Evolutionary conservation across 2,888 invertebrate species (phyloP).

Genomic region (Zonitis immaculata): DNA sequence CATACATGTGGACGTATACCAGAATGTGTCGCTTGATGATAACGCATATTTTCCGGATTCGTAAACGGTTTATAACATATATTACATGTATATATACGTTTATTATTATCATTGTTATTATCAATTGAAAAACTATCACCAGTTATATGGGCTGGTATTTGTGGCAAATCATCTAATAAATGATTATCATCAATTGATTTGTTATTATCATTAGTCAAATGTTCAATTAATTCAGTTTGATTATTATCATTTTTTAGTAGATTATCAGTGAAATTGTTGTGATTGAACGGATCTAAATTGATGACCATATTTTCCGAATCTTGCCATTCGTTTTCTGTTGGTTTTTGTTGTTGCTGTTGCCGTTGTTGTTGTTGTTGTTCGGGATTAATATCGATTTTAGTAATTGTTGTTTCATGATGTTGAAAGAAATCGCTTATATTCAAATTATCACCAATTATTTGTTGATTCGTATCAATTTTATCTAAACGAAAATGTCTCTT

Average conservation of each 20-base stretch:
- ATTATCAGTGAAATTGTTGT: conserved; percentile 36
- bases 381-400: neutral
- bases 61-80: conserved; percentile 40
- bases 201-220: conserved; percentile 12
- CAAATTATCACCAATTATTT: conserved; percentile 39
- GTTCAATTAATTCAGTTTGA: conserved; percentile 24
- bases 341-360: neutral
- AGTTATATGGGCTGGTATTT: conserved; percentile 39
- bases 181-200: conserved; percentile 7
- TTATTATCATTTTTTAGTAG: conserved; percentile 18
- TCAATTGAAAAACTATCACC: conserved; percentile 34
- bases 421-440: conserved; percentile 28
- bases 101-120: conserved; percentile 14
- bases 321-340: conserved; percentile 8
- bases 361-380: neutral
- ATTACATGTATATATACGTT: conserved; percentile 28
- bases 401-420: conserved; percentile 5
- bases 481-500: conserved; percentile 54
- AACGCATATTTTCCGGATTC: conserved; percentile 32
- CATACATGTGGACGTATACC: conserved; percentile 56
- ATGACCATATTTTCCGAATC: conserved; percentile 56
- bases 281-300: conserved; percentile 57
- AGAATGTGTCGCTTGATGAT: conserved; percentile 33
- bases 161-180: conserved; percentile 24
- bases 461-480: conserved; percentile 39